Percentiles rank a stretch among this genome's conserved stretches.
phyloP scores from a whole-genome alignment of 64 coral and sea anemone genomes.

The Platygyra sinensis region DNA sequence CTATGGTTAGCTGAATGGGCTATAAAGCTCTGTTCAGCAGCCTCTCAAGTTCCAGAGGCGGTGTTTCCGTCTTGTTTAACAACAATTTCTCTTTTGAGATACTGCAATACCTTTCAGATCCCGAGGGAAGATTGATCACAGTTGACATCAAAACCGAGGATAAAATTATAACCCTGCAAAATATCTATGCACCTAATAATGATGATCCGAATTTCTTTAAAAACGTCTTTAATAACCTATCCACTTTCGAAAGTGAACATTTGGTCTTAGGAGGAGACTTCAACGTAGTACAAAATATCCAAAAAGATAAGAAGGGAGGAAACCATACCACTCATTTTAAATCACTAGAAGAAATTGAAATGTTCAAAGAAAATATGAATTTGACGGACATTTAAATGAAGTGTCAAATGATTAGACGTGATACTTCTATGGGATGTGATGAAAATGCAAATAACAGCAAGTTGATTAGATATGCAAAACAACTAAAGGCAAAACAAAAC shows the following conservation, averaged over 20 bases:
- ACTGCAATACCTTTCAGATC: constrained; percentile 20
- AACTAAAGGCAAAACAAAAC: background rate
- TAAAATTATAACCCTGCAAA: constrained; percentile 15
- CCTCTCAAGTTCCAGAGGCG: background rate
- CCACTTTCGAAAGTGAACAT: too few relatives aligned
- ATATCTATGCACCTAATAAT: constrained; percentile 31
- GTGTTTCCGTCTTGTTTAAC: constrained; percentile 29
- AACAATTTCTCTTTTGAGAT: constrained; percentile 39
- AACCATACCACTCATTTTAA: too few relatives aligned
- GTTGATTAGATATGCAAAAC: background rate
- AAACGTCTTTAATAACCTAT: too few relatives aligned
- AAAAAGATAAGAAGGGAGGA: too few relatives aligned
- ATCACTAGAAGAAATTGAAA: too few relatives aligned
- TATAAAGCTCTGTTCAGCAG: constrained; percentile 27
- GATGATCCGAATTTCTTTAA: constrained; percentile 39
- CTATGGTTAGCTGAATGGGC: constrained; percentile 14
- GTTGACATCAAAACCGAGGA: constrained; percentile 34
- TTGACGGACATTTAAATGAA: constrained; percentile 25
- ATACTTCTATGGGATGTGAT: constrained; percentile 15
- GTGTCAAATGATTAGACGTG: background rate
- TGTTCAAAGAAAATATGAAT: constrained; percentile 22
- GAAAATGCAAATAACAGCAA: constrained; percentile 32
- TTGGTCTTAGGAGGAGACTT: too few relatives aligned
- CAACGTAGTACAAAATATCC: too few relatives aligned
- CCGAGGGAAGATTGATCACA: constrained; percentile 33